Base-by-base conservation (phyloP, 2,888 invertebrate species). In the Pristionchus entomophagus region DNA sequence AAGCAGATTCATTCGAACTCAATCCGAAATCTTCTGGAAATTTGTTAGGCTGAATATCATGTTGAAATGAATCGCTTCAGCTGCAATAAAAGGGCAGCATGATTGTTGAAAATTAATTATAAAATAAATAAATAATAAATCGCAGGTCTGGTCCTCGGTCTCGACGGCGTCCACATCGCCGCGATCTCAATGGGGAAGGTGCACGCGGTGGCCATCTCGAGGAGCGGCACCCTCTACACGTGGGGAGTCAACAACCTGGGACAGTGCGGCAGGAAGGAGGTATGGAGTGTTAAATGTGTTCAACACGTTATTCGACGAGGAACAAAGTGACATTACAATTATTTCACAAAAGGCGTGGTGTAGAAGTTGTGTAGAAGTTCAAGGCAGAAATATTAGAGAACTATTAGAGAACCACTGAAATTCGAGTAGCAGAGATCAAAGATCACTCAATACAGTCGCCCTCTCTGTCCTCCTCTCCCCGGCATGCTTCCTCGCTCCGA, bases 221-320 rank as follows among this genome's bases (percentile, higher is more conserved):
- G 95, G 90, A 96, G 96, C 93, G 99, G 99, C 0, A 96, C 96
- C 91, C 96, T 98, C 4, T 98, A 96, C 94, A 97, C 98, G 0
- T 98, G 98, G 94, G 99, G 99, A 8, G 96, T 98, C 88, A 99
- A 99, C 94, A 98, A 99, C 94, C 97, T 98, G 94, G 97, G 97
- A 0, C 99, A 99, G 93, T 99, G 99, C 94, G 99, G 99, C 59
- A 80, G 91, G 69, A 84, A 82, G 17, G 88, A 88, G 84, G 86
- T 86, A n/a, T 22, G 35, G 29, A 29, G 19, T 41, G 14, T 41
- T 73, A 10, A 4, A 10, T 62, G n/a, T n/a, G n/a, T n/a, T n/a
- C n/a, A n/a, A n/a, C n/a, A n/a, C n/a, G n/a, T n/a, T n/a, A n/a
- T n/a, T n/a, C n/a, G n/a, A n/a, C n/a, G n/a, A n/a, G n/a, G n/a